Conservation (phyloP, 1,140 invertebrate genomes). For the Sweltsa coloradensis region DNA sequence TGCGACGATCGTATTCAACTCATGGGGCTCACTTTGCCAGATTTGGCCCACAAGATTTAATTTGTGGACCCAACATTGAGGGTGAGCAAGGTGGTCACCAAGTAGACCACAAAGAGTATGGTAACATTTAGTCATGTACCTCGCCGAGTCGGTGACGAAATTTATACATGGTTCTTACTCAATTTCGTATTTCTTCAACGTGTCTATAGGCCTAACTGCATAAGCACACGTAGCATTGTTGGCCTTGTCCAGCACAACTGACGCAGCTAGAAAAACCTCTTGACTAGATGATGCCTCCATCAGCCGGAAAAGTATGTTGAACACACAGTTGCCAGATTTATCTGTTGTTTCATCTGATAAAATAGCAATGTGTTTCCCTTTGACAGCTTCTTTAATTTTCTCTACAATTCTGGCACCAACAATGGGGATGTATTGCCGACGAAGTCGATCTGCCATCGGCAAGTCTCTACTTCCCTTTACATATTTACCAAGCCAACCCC, state of each 20-base stretch:
- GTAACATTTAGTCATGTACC: neutral
- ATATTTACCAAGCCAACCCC: neutral
- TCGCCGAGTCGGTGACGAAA: neutral
- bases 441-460: neutral
- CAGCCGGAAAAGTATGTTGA: neutral
- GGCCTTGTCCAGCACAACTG: constrained; percentile 1
- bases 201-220: neutral
- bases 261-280: neutral
- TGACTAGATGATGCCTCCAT: neutral
- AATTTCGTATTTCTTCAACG: neutral
- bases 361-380: neutral
- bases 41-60: constrained; percentile 1
- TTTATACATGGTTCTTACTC: neutral
- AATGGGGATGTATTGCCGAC: neutral
- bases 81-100: neutral
- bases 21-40: neutral
- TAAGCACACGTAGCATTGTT: neutral
- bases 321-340: constrained; percentile 1
- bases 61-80: constrained; percentile 1
- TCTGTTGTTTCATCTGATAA: neutral
- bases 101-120: neutral
- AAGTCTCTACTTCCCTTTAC: neutral
- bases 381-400: neutral
- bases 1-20: neutral
- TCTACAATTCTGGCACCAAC: neutral